Conservation (phyloP, 1,140 invertebrate genomes). For the Bursaphelenchus mucronatus region DNA sequence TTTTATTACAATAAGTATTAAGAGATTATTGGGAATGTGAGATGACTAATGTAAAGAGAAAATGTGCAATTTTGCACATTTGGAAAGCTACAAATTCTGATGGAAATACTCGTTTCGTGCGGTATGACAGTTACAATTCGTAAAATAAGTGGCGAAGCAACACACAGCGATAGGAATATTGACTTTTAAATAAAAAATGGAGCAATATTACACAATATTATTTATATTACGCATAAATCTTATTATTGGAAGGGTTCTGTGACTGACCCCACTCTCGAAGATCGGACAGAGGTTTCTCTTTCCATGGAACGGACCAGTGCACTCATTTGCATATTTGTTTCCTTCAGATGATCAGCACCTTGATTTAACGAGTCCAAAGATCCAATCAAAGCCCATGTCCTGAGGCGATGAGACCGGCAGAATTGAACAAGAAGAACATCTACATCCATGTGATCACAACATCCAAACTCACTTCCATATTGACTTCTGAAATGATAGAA, state of each 20-base stretch:
- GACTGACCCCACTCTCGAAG: constrained; percentile 21
- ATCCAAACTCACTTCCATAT: constrained; percentile 54
- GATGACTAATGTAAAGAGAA: no score
- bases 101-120: no score
- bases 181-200: no score
- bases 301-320: constrained; percentile 23
- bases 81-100: no score
- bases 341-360: constrained; percentile 22
- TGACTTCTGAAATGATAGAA: constrained; percentile 45
- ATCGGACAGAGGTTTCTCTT: constrained; percentile 22
- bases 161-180: no score
- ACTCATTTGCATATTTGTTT: constrained; percentile 24
- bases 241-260: constrained; percentile 6
- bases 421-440: constrained; percentile 58
- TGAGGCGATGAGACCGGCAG: constrained; percentile 51
- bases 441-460: constrained; percentile 56
- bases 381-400: constrained; percentile 57
- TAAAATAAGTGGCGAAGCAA: no score
- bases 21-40: no score
- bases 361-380: constrained; percentile 33
- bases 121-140: no score
- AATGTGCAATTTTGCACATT: no score
- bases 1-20: no score
- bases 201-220: no score
- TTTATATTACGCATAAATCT: no score